Evolutionary conservation across 2,797 vertebrate genomes (phyloP).

Genomic region (Moxostoma hubbsi): DNA sequence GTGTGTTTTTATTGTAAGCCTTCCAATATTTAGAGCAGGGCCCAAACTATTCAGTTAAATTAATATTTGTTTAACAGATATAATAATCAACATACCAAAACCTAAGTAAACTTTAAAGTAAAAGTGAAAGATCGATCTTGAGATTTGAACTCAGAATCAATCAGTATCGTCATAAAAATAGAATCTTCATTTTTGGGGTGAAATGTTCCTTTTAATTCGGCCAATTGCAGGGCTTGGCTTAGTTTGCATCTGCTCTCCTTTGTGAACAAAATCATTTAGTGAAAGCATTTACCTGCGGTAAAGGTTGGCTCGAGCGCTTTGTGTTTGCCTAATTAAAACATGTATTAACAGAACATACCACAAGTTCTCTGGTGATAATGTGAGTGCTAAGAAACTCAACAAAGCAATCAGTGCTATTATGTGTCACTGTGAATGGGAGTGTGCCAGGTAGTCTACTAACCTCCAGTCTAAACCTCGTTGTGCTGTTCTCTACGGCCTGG

Average conservation of each 20-base stretch:
- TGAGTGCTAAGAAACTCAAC: constrained; percentile 7
- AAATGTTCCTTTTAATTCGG: background rate
- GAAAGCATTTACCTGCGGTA: constrained; percentile 24
- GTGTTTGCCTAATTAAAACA: constrained; percentile 8
- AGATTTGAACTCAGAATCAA: no score
- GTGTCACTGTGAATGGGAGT: background rate
- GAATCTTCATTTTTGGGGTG: no score
- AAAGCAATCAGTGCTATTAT: background rate
- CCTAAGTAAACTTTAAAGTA: no score
- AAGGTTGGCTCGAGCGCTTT: constrained; percentile 22
- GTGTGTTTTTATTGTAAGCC: constrained; percentile 45
- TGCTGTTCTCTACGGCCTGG: constrained; percentile 65
- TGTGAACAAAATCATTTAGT: constrained; percentile 36
- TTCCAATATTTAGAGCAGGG: constrained; percentile 39
- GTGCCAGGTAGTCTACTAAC: constrained; percentile 26
- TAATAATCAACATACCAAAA: no score
- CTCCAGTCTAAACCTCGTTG: background rate
- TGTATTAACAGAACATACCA: constrained; percentile 26
- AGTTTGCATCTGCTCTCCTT: constrained; percentile 40
- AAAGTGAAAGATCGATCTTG: no score
- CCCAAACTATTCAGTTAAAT: no score
- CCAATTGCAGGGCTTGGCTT: constrained; percentile 47
- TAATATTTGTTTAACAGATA: no score
- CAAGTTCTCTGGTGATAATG: background rate
- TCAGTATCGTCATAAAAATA: no score